phyloP scores from a whole-genome alignment of 2,888 invertebrate species.

The Stomorhina lunata region DNA sequence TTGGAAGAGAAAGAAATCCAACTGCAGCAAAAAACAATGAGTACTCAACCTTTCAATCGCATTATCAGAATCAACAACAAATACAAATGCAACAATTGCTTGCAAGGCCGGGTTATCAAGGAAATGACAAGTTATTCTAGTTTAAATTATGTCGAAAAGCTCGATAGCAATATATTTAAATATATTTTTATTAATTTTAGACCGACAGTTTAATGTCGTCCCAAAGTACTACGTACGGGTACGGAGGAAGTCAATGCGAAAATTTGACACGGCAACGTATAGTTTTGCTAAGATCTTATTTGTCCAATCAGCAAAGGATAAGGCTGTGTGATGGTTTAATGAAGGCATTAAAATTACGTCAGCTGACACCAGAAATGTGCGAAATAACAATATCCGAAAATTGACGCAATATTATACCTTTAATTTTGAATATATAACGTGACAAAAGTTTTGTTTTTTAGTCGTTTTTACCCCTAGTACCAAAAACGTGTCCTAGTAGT shows the following conservation, averaged over 20 bases:
- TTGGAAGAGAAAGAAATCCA: slow-evolving; percentile 62
- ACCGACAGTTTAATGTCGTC: slow-evolving; percentile 76
- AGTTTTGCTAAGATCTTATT: slow-evolving; percentile 91
- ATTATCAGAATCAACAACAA: slow-evolving; percentile 75
- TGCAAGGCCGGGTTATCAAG: slow-evolving; percentile 34
- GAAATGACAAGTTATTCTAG: slow-evolving; percentile 58
- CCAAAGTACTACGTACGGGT: slow-evolving; percentile 55
- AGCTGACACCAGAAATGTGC: slow-evolving; percentile 95
- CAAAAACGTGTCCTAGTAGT: too few relatives aligned
- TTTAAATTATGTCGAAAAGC: too few relatives aligned
- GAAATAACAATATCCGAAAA: slow-evolving; percentile 84
- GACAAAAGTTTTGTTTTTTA: too few relatives aligned
- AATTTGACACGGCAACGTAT: slow-evolving; percentile 85
- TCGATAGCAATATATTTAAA: too few relatives aligned
- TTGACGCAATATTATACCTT: slow-evolving; percentile 86
- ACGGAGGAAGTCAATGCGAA: slow-evolving; percentile 79
- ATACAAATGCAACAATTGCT: slow-evolving; percentile 67
- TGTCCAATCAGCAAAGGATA: slow-evolving; percentile 96
- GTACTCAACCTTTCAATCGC: slow-evolving; percentile 68
- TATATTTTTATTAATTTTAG: too few relatives aligned
- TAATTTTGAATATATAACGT: too few relatives aligned
- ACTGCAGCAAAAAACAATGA: slow-evolving; percentile 52
- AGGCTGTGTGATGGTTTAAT: slow-evolving; percentile 93
- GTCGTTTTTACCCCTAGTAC: too few relatives aligned
- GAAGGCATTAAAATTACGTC: slow-evolving; percentile 94